A percentile compares a stretch with the other conserved stretches of the same genome.
Conservation (phyloP, 2,113 vertebrate species). For the Notarius quadriscutis region DNA sequence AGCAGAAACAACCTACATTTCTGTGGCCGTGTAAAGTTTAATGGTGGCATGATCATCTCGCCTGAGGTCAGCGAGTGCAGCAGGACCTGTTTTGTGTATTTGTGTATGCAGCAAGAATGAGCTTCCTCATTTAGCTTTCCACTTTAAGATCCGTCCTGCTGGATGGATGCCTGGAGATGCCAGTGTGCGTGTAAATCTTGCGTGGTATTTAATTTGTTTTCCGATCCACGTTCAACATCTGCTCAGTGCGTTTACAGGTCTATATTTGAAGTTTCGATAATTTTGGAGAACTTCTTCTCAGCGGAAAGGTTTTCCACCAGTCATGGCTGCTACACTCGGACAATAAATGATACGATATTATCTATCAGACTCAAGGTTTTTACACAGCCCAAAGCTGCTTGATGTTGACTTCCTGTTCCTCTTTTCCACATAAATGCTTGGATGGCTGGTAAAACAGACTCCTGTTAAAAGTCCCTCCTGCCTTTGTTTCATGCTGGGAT, state of each 20-base stretch:
- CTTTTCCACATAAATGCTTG: slow-evolving; percentile 21
- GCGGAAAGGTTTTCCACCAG: slow-evolving; percentile 4
- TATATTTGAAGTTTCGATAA: slow-evolving; percentile 2
- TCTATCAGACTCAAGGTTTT: slow-evolving; percentile 62
- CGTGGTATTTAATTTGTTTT: slow-evolving; percentile 30
- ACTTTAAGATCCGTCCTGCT: slow-evolving; percentile 45
- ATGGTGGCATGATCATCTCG: slow-evolving; percentile 67
- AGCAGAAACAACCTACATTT: slow-evolving; percentile 58
- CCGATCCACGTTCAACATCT: slow-evolving; percentile 8
- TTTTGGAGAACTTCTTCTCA: not conserved
- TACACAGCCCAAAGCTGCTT: slow-evolving; percentile 58
- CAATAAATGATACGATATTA: not conserved
- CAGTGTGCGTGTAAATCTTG: slow-evolving; percentile 19
- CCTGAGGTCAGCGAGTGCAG: slow-evolving; percentile 60
- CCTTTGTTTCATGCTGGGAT: slow-evolving; percentile 28
- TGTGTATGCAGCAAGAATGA: slow-evolving; percentile 48
- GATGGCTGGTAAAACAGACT: slow-evolving; percentile 11
- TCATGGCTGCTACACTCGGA: slow-evolving; percentile 51
- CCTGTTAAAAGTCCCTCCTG: slow-evolving; percentile 39
- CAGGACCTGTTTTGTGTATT: slow-evolving; percentile 60
- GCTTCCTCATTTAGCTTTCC: slow-evolving; percentile 43
- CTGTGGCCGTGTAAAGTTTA: slow-evolving; percentile 52
- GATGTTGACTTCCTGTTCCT: slow-evolving; percentile 44
- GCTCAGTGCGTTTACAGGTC: not conserved
- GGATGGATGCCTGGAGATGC: slow-evolving; percentile 15